These are phyloP conservation scores for Hylyphantes graminicola DNA, from an alignment of 1,140 invertebrate species.

Conservation along the genomic window DNA sequence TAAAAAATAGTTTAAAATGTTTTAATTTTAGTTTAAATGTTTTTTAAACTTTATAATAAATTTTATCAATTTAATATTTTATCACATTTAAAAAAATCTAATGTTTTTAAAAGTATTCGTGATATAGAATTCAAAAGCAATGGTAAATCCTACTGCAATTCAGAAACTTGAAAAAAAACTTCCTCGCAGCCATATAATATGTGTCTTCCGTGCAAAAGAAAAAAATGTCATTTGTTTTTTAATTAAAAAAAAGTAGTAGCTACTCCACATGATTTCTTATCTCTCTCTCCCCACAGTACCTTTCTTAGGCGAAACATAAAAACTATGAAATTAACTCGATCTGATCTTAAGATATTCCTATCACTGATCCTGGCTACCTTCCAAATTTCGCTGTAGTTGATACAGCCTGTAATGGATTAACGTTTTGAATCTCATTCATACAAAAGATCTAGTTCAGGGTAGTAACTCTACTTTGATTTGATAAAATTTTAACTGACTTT, in stretches of 20 bases:
- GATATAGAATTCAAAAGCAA: too few species aligned
- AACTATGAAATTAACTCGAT: slow-evolving; percentile 21
- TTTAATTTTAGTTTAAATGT: too few species aligned
- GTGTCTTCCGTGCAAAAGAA: background rate
- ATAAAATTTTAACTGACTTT: too few species aligned
- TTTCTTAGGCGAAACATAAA: background rate
- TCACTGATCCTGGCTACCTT: background rate
- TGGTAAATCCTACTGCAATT: too few species aligned
- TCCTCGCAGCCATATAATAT: too few species aligned
- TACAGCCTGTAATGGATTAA: slow-evolving; percentile 13
- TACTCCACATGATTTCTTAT: background rate
- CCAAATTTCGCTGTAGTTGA: slow-evolving; percentile 13
- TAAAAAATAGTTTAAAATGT: too few species aligned
- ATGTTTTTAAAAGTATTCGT: too few species aligned
- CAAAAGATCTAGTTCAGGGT: background rate
- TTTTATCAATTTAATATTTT: too few species aligned
- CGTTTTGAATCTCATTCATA: slow-evolving; percentile 13
- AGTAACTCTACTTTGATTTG: too few species aligned
- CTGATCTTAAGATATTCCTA: slow-evolving; percentile 17
- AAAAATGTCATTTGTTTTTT: background rate
- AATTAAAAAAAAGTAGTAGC: background rate
- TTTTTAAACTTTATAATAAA: too few species aligned
- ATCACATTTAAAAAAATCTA: too few species aligned
- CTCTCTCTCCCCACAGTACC: background rate
- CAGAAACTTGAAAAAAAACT: too few species aligned